Conservation (phyloP, 2,797 vertebrate species). For the Chaetodon trifasciatus region DNA sequence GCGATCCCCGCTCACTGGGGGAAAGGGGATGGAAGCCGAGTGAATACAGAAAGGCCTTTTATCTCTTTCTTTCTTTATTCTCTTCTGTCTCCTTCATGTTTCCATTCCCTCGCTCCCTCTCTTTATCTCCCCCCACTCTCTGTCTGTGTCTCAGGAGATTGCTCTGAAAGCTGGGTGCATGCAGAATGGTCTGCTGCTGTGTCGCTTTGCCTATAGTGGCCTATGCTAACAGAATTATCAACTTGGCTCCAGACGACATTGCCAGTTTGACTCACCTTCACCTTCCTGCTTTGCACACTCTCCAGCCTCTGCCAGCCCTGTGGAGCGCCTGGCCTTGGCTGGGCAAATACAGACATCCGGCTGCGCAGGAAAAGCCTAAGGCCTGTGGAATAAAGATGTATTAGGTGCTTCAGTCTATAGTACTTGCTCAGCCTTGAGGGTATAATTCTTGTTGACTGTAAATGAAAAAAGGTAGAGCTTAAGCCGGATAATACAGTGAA, state of each 20-base stretch:
- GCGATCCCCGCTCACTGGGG: conserved; percentile 60
- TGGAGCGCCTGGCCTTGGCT: conserved; percentile 37
- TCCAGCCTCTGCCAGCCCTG: conserved; percentile 16
- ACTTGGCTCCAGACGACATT: conserved; percentile 37
- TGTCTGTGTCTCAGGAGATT: conserved; percentile 65
- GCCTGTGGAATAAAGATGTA: conserved; percentile 58
- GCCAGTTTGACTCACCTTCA: conserved; percentile 66
- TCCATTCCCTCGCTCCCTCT: conserved; percentile 55
- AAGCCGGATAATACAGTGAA: conserved; percentile 20
- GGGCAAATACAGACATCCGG: conserved; percentile 38
- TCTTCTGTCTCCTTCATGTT: conserved; percentile 65
- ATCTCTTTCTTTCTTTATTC: conserved; percentile 75
- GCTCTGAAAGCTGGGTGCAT: conserved; percentile 60
- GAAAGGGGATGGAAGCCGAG: conserved; percentile 57
- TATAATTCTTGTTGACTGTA: conserved; percentile 40
- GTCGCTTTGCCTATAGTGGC: conserved; percentile 37
- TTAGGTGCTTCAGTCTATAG: conserved; percentile 38
- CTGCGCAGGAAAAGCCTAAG: conserved; percentile 37
- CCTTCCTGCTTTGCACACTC: conserved; percentile 38
- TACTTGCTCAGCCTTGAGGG: conserved; percentile 37
- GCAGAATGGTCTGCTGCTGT: conserved; percentile 32
- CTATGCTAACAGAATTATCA: conserved; percentile 75
- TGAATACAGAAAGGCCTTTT: conserved; percentile 77
- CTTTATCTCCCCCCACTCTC: conserved; percentile 33
- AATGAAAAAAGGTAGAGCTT: conserved; percentile 24